These are phyloP conservation scores for Oryzias curvinotus DNA, from an alignment of 2,113 vertebrate genomes.

Conservation along the genomic window DNA sequence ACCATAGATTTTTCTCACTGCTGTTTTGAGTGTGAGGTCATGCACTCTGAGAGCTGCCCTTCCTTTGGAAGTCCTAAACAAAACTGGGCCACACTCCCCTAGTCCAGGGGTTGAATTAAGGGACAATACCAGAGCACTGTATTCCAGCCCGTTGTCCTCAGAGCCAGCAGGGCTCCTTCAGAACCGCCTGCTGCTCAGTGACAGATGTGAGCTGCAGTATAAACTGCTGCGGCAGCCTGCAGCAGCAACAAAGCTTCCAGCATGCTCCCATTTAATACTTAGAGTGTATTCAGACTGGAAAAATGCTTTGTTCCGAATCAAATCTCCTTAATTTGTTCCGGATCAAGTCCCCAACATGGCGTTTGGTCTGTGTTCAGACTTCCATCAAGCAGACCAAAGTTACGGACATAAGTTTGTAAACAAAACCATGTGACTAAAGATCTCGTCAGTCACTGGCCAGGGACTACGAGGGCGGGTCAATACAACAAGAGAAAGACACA, in stretches of 20 bases:
- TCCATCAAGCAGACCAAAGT: too few species aligned
- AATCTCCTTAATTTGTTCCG: too few species aligned
- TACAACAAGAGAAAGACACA: too few species aligned
- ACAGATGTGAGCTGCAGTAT: conserved; percentile 53
- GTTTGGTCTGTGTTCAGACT: too few species aligned
- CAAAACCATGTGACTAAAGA: too few species aligned
- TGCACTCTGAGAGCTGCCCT: conserved; percentile 30
- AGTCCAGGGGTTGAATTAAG: conserved; percentile 19
- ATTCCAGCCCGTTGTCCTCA: conserved; percentile 27
- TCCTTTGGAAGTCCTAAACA: conserved; percentile 44
- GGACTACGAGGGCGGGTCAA: too few species aligned
- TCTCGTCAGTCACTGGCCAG: too few species aligned
- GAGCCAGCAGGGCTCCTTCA: conserved; percentile 28
- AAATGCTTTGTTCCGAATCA: too few species aligned
- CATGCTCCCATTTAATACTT: conserved; percentile 68
- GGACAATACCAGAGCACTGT: conserved; percentile 30
- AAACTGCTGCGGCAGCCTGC: conserved; percentile 46
- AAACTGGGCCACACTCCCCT: conserved; percentile 1
- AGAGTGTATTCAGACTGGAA: conserved; percentile 45
- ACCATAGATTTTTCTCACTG: conserved; percentile 25
- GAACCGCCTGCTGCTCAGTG: conserved; percentile 31
- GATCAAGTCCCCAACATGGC: too few species aligned
- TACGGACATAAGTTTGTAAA: too few species aligned
- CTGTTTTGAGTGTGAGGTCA: conserved; percentile 33
- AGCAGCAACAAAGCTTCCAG: conserved; percentile 38